phyloP scores from a whole-genome alignment of 64 coral and sea anemone genomes.

The Montipora foliosa region DNA sequence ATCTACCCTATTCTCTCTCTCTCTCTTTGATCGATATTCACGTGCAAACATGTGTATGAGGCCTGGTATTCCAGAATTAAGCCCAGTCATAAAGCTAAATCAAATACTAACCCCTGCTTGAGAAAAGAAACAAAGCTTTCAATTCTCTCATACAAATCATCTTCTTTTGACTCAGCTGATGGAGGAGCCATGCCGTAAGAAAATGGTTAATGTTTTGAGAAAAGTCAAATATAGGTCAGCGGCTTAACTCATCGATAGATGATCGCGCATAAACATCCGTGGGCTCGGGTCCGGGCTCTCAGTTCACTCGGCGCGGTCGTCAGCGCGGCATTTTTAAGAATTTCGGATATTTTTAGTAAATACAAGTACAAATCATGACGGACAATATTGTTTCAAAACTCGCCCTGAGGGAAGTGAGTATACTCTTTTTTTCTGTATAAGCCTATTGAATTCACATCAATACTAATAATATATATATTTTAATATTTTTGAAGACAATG shows the following conservation, averaged over 20 bases:
- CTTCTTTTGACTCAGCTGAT: conserved; percentile 48
- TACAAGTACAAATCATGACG: background rate
- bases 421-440: background rate
- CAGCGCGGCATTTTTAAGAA: too few relatives aligned
- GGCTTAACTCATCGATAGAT: background rate
- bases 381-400: conserved; percentile 51
- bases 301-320: background rate
- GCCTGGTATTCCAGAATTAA: too few relatives aligned
- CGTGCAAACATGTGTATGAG: too few relatives aligned
- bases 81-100: too few relatives aligned
- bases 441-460: background rate
- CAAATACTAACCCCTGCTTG: conserved; percentile 61
- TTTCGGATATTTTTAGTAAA: background rate
- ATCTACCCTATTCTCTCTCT: too few relatives aligned
- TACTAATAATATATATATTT: background rate
- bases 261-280: background rate
- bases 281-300: background rate
- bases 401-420: conserved; percentile 40
- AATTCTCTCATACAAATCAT: conserved; percentile 70
- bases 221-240: background rate
- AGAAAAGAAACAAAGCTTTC: conserved; percentile 67
- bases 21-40: too few relatives aligned
- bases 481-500: conserved; percentile 3
- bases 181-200: conserved; percentile 7
- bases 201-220: too few relatives aligned